These are phyloP conservation scores for Phyllopteryx taeniolatus DNA, from an alignment of 2,113 vertebrate genomes.

Conservation along the genomic window DNA sequence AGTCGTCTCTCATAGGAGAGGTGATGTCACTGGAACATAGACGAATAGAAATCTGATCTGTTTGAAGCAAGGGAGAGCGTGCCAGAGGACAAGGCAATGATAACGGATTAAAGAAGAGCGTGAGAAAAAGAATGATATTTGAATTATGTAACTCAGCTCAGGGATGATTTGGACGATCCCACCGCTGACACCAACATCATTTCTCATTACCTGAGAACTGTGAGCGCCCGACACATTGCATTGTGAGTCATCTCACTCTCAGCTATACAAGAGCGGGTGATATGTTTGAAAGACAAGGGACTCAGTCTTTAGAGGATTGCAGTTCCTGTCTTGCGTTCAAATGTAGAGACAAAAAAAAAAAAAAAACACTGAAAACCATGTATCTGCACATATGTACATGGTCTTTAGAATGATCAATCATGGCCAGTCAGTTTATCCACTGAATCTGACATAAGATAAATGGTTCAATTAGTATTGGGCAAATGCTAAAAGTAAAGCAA, in stretches of 20 bases:
- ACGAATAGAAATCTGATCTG: slow-evolving; percentile 68
- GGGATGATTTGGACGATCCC: slow-evolving; percentile 71
- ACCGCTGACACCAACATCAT: slow-evolving; percentile 73
- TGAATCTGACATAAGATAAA: slow-evolving; percentile 18
- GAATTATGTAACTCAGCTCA: slow-evolving; percentile 74
- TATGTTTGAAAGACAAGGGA: slow-evolving; percentile 42
- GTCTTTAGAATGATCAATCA: slow-evolving; percentile 17
- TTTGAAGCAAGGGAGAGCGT: slow-evolving; percentile 57
- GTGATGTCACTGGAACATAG: slow-evolving; percentile 60
- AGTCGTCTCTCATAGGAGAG: slow-evolving; percentile 53
- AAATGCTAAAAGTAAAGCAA: neutral
- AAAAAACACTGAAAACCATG: slow-evolving; percentile 2
- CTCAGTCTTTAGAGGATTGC: neutral
- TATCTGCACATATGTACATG: neutral
- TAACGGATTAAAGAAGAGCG: slow-evolving; percentile 64
- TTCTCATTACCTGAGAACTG: slow-evolving; percentile 73
- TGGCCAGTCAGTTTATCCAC: slow-evolving; percentile 15
- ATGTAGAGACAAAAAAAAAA: slow-evolving; percentile 19
- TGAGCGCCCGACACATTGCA: slow-evolving; percentile 51
- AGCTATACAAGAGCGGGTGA: slow-evolving; percentile 26
- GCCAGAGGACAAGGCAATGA: slow-evolving; percentile 64
- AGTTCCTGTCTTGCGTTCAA: slow-evolving; percentile 14
- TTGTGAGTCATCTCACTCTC: slow-evolving; percentile 60
- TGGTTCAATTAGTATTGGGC: neutral
- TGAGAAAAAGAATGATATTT: slow-evolving; percentile 69